Base-by-base conservation (phyloP, 2,113 vertebrate species). In the Sturnus vulgaris region DNA sequence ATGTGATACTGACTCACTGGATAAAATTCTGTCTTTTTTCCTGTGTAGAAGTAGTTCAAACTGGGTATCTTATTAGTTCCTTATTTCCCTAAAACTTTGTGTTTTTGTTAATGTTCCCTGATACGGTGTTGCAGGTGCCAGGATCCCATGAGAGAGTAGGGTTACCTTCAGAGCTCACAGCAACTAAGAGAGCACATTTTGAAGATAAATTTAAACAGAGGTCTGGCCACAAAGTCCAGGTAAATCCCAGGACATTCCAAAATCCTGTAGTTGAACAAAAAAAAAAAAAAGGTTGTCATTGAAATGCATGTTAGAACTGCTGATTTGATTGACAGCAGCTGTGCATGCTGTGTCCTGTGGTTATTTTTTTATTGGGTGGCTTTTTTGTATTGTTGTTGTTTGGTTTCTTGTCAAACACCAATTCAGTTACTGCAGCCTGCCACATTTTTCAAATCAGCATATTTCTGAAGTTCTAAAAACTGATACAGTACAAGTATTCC, bases 181-280 rank as follows among this genome's bases (percentile, higher is more conserved):
- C 95, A 94, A 92, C 96, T 90, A 97, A 98, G 86, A 97, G 98
- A 86, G 97, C 96, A 28, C 96, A 98, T 94, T 99, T 99, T 97
- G 98, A 98, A 94, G 98, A 99, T 95, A 96, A 99, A 14, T 96
- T 99, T 95, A 98, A 98, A 97, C 98, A 99, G 95, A 98, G 98
- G 98, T 99, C 99, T 85, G 99, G 99, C 95, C 98, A 99, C 92
- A 98, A 99, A 96, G 98, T 99, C 78, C 99, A 99, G 99, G 99
- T 99, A 97, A 97, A 86, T 88, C 64, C 92, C 85, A 95, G 95
- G 95, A 77, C 65, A 70, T 91, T 92, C 35, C 28, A 88, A 92
- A 86, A 72, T 46, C 30, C 12, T 39, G 4, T 22, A 77, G 22
- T 39, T 15, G 20, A 37, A 37, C 37, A 37, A 52, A 66, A 72